These are phyloP conservation scores for Nyleta sp. DNA, from an alignment of 2,888 invertebrate genomes.

Conservation along the genomic window DNA sequence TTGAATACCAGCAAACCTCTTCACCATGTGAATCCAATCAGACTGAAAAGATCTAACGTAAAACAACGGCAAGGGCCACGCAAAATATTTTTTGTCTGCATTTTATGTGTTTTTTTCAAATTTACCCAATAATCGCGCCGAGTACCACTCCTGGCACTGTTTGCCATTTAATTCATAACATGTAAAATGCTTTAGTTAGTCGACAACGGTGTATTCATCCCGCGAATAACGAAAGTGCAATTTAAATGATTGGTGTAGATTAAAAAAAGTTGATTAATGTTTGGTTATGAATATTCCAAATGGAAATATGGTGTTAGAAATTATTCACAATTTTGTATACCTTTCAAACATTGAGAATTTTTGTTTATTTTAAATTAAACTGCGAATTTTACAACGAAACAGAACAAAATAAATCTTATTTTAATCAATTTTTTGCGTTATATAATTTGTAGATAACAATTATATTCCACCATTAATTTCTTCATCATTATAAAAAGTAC, in stretches of 20 bases:
- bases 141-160: background rate
- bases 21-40: slow-evolving; percentile 38
- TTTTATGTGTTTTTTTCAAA: slow-evolving; percentile 7
- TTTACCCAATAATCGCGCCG: slow-evolving; percentile 23
- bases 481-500: too few relatives aligned
- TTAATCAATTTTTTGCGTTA: too few relatives aligned
- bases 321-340: too few relatives aligned
- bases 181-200: slow-evolving; percentile 8
- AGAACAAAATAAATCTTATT: too few relatives aligned
- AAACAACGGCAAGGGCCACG: slow-evolving; percentile 16
- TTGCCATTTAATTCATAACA: slow-evolving; percentile 10
- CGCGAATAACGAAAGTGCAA: background rate
- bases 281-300: too few relatives aligned
- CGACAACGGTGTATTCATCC: background rate
- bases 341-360: too few relatives aligned
- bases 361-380: too few relatives aligned
- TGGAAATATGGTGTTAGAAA: too few relatives aligned
- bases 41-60: slow-evolving; percentile 36
- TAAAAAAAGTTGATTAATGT: background rate
- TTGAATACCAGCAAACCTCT: slow-evolving; percentile 42
- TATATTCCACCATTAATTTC: too few relatives aligned
- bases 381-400: too few relatives aligned
- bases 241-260: background rate
- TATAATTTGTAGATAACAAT: too few relatives aligned
- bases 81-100: slow-evolving; percentile 10